Conservation (phyloP, 2,797 vertebrate species). For the Micromesistius poutassou region DNA sequence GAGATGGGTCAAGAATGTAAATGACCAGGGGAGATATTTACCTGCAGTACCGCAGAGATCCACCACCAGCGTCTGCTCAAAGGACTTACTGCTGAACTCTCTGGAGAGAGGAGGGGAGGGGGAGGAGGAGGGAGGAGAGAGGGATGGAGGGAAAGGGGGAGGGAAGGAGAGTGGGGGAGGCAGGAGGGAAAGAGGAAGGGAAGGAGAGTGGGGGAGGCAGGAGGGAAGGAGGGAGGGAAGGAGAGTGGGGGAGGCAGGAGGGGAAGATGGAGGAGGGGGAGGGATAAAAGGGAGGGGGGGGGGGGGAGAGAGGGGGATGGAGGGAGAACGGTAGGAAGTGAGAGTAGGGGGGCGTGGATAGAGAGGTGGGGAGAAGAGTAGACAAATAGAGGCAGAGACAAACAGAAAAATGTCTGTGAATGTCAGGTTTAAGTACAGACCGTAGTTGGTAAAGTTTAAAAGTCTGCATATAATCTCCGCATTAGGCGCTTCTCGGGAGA, state of each 20-base stretch:
- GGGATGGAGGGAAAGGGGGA: neutral
- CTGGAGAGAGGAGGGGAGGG: conserved; percentile 57
- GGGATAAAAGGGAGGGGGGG: neutral
- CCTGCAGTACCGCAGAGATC: conserved; percentile 98
- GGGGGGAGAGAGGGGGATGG: neutral
- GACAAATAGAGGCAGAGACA: neutral
- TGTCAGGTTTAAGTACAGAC: neutral
- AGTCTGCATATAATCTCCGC: neutral
- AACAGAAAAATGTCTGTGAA: neutral
- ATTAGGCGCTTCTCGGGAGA: neutral
- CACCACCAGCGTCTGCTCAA: conserved; percentile 87
- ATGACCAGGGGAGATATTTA: conserved; percentile 58
- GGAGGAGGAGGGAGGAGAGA: conserved; percentile 7
- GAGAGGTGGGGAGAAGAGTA: neutral
- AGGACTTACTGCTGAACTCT: conserved; percentile 84
- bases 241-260: neutral
- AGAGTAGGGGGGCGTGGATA: neutral
- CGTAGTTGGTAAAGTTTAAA: neutral
- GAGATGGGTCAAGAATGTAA: neutral
- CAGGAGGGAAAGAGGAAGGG: conserved; percentile 16
- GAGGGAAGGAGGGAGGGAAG: too few relatives aligned
- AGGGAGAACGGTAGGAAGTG: conserved; percentile 9
- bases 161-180: neutral
- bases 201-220: too few relatives aligned
- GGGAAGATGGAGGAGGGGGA: neutral